Percentiles rank a stretch among this genome's conserved stretches.
Conservation (phyloP, 2,888 invertebrate genomes). For the Amphipoea lucens region DNA sequence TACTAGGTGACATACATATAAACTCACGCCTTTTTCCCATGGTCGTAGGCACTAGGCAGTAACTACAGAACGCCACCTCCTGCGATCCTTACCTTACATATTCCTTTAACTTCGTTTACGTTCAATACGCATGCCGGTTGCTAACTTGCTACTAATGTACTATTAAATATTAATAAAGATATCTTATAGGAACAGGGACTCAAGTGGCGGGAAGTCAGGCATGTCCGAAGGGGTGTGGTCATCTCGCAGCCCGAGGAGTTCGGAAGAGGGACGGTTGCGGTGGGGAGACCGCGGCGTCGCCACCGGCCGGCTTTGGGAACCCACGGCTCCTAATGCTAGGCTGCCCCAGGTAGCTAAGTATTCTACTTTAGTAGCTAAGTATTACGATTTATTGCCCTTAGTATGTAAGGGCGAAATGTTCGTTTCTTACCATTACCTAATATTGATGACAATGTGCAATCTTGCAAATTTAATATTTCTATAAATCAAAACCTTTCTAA, state of each 20-base stretch:
- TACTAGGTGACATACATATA: background rate
- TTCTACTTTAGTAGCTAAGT: too few species aligned
- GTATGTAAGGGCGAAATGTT: too few species aligned
- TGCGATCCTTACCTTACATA: background rate
- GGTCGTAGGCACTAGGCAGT: too few species aligned
- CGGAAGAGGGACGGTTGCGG: constrained; percentile 92
- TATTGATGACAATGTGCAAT: background rate
- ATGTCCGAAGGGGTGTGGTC: constrained; percentile 81
- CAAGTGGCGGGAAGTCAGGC: constrained; percentile 76
- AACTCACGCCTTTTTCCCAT: background rate
- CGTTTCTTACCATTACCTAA: background rate
- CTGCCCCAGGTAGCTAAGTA: constrained; percentile 83
- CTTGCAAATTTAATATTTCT: background rate
- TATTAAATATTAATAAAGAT: background rate
- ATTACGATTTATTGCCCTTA: background rate
- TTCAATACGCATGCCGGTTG: background rate
- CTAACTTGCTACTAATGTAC: background rate
- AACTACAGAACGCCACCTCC: background rate
- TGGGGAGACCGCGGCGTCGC: constrained; percentile 94
- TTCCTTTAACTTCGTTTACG: background rate
- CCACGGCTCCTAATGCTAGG: constrained; percentile 87
- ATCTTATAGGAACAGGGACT: constrained; percentile 67
- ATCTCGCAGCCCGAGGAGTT: constrained; percentile 81
- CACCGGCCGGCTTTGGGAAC: constrained; percentile 92
- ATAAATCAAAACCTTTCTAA: background rate